Evolutionary conservation across 2,888 invertebrate species (phyloP).

Genomic region (Julus scanicus): DNA sequence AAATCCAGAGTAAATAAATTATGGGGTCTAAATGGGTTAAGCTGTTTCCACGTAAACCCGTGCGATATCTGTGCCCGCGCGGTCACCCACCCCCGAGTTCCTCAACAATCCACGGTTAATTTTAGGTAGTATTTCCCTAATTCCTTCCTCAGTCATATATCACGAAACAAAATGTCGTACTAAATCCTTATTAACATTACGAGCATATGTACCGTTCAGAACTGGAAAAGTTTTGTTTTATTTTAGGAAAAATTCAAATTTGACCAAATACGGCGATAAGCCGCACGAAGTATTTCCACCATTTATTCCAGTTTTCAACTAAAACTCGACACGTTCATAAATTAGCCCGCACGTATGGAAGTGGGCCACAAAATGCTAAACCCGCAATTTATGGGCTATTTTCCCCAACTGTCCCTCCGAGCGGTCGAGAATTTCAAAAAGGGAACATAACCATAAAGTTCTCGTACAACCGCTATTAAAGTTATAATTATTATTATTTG

Average conservation of each 20-base stretch:
- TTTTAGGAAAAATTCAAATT: constrained; percentile 1
- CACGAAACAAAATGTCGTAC: not conserved
- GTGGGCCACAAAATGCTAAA: not conserved
- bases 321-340: not conserved
- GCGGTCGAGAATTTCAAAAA: not conserved
- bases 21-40: too few relatives aligned
- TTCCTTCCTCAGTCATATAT: not conserved
- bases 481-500: too few relatives aligned
- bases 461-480: too few relatives aligned
- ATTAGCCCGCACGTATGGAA: not conserved
- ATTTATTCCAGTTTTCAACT: not conserved
- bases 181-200: not conserved
- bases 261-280: constrained; percentile 4
- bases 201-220: not conserved
- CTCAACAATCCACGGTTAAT: not conserved
- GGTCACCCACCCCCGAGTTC: not conserved
- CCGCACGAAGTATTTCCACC: not conserved
- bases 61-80: not conserved
- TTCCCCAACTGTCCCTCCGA: not conserved
- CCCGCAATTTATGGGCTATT: not conserved
- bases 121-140: not conserved
- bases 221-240: not conserved
- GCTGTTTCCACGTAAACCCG: not conserved
- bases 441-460: not conserved
- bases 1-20: too few relatives aligned